Conservation (phyloP, 1,140 invertebrate genomes). For the Trypoxylus dichotomus region DNA sequence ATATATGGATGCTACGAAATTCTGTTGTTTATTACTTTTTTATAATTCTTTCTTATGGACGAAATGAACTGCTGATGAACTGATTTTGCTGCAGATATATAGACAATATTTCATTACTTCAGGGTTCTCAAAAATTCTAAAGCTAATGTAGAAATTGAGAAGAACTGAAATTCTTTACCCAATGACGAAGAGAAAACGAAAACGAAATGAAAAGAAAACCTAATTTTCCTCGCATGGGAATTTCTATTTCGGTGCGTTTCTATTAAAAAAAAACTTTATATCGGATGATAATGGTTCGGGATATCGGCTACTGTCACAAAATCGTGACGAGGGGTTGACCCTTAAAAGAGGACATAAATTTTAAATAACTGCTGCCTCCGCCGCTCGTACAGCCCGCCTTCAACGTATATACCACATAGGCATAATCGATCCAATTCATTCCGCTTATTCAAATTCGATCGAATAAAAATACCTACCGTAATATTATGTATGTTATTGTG, state of each 20-base stretch:
- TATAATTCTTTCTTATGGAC: too few relatives aligned
- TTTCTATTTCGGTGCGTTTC: neutral
- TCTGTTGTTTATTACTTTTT: too few relatives aligned
- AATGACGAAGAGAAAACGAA: too few relatives aligned
- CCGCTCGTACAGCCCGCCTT: neutral
- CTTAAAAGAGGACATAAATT: conserved; percentile 11
- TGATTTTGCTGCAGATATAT: too few relatives aligned
- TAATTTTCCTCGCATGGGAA: neutral
- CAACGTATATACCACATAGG: neutral
- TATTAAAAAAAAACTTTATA: conserved; percentile 5
- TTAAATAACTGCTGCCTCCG: neutral
- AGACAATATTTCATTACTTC: too few relatives aligned
- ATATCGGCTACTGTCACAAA: conserved; percentile 23
- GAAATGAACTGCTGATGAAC: too few relatives aligned
- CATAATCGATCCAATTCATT: neutral
- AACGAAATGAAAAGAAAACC: neutral
- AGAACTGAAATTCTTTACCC: too few relatives aligned
- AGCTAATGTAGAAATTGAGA: too few relatives aligned
- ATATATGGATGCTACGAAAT: too few relatives aligned
- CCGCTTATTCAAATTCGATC: neutral
- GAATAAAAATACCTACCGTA: neutral
- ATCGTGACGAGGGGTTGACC: neutral
- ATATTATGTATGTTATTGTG: neutral
- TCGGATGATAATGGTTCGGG: neutral
- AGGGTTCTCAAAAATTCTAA: too few relatives aligned